phyloP scores from a whole-genome alignment of 2,888 invertebrate species.

The Brachylomia viminalis region DNA sequence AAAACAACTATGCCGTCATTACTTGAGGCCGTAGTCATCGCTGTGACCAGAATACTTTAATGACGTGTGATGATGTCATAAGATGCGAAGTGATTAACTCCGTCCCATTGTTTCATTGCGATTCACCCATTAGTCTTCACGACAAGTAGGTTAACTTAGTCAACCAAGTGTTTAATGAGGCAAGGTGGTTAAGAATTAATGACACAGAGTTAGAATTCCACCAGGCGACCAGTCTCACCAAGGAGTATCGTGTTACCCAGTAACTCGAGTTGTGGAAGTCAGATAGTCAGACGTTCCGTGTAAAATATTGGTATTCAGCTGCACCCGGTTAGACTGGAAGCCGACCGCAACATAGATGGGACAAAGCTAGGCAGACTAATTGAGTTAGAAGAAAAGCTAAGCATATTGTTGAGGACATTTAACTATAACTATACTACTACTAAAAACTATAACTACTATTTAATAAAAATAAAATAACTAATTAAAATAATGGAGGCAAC shows the following conservation, averaged over 20 bases:
- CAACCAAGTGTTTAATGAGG: constrained; percentile 31
- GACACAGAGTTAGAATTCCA: not conserved
- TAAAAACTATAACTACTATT: no score
- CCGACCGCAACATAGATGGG: not conserved
- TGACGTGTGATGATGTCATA: constrained; percentile 67
- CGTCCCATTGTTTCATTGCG: constrained; percentile 54
- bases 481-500: not conserved
- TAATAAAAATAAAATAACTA: no score
- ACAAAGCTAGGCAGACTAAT: not conserved
- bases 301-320: not conserved
- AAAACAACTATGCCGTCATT: constrained; percentile 55
- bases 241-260: not conserved
- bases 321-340: not conserved
- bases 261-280: not conserved
- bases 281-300: no score
- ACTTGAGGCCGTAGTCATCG: constrained; percentile 30
- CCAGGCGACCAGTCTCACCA: not conserved
- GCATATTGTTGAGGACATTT: not conserved
- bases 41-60: constrained; percentile 64
- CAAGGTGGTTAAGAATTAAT: constrained; percentile 5
- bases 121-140: constrained; percentile 35
- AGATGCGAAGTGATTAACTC: constrained; percentile 46
- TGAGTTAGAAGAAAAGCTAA: not conserved
- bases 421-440: no score
- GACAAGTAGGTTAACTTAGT: constrained; percentile 36